phyloP scores from a whole-genome alignment of 2,888 invertebrate species.

The Sycophila texana region DNA sequence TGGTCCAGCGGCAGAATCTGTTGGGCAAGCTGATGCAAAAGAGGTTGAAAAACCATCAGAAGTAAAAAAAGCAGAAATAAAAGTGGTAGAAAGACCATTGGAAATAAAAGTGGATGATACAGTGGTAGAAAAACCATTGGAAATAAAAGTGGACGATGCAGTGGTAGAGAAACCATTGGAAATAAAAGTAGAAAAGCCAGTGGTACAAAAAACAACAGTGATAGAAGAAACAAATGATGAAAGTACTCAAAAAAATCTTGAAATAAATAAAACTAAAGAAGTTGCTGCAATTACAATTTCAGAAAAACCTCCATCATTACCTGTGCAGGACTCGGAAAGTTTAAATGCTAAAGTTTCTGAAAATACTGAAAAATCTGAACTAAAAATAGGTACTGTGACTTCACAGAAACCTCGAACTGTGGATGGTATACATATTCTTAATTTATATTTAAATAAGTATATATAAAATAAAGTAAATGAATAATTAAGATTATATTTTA shows the following conservation, averaged over 20 bases:
- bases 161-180: conserved; percentile 23
- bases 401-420: conserved; percentile 28
- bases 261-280: conserved; percentile 11
- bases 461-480: background rate
- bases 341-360: conserved; percentile 15
- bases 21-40: conserved; percentile 28
- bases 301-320: background rate
- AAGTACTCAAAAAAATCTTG: background rate
- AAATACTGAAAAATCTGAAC: background rate
- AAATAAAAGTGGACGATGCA: background rate
- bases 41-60: conserved; percentile 24
- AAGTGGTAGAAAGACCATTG: conserved; percentile 19
- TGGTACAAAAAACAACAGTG: conserved; percentile 25
- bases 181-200: conserved; percentile 2
- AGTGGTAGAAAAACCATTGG: conserved; percentile 23
- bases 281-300: background rate
- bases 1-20: conserved; percentile 35
- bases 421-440: conserved; percentile 37
- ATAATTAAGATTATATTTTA: conserved; percentile 29
- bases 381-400: conserved; percentile 9
- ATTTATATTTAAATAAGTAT: background rate
- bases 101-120: conserved; percentile 1
- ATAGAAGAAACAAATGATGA: conserved; percentile 4
- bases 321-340: conserved; percentile 9
- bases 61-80: background rate